Evolutionary conservation across 2,113 vertebrate genomes (phyloP), one percentile per base, ranked within the genome.

Genomic region (Sylvia atricapilla): DNA sequence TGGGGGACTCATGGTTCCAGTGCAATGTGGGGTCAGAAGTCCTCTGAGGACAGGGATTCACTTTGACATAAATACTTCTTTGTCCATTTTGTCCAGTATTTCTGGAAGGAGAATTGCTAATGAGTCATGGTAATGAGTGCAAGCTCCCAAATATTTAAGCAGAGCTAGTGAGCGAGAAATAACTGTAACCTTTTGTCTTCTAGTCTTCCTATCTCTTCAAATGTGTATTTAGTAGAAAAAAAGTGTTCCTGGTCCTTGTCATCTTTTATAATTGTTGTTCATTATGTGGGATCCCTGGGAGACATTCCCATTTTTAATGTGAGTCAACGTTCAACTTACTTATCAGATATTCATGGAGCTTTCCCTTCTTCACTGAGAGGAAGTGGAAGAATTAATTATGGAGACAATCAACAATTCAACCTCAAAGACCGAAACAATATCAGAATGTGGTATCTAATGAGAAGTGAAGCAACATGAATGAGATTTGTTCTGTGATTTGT

Each of bases 1-100:
- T 15, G 53, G 14, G 53, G 31, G 5, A 21, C 37, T 67, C 44
- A 2, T n/a, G 0, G 0, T 49, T 23, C 27, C 49, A 18, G 59
- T n/a, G 53, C 39, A 68, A 4, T 13, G 59, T 0, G 0, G 30
- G 0, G 0, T 21, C 52, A 63, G 76, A 80, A 89, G 53, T 7
- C 16, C 44, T 69, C 68, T 68, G 63, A 80, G 67, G 49, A 59
- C 49, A 60, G 30, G 27, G 41, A 41, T 67, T 72, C 3, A 2
- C 47, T 86, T 35, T 10, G n/a, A 49, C 52, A 23, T 30, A 41
- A 81, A 76, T 27, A 72, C 22, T 10, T 69, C 43, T 80, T 76
- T 67, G 47, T 89, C 31, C 50, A 24, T 87, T 85, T 60, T 30
- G 24, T 46, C 13, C 46, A 15, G 35, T 8, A 7, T 52, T 33